These are phyloP conservation scores for Alectoris magna DNA, from an alignment of 2,797 vertebrate genomes.

Conservation along the genomic window DNA sequence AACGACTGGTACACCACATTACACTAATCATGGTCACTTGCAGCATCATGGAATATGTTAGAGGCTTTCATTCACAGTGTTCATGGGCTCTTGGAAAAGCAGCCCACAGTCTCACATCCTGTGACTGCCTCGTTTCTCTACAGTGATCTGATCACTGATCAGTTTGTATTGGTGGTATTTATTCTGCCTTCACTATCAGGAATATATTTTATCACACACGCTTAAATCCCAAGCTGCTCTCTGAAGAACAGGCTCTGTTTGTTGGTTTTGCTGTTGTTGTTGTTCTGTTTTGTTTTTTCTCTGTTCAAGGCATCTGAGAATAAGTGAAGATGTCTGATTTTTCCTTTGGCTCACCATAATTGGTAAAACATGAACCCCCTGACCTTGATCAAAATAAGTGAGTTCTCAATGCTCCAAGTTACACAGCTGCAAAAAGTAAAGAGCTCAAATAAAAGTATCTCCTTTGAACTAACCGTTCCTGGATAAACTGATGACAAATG, in stretches of 20 bases:
- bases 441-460: not conserved
- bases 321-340: not conserved
- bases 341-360: not conserved
- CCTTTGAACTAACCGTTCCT: not conserved
- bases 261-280: too few species aligned
- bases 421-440: not conserved
- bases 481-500: not conserved
- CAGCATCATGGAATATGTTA: not conserved
- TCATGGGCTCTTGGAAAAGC: not conserved
- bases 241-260: not conserved
- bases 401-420: not conserved
- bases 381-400: not conserved
- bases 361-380: not conserved
- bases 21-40: not conserved
- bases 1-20: not conserved
- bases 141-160: not conserved
- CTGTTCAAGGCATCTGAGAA: not conserved
- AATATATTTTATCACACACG: not conserved
- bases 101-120: not conserved
- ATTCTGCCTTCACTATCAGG: not conserved
- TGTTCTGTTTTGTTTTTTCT: not conserved
- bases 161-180: not conserved
- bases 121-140: not conserved
- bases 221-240: not conserved
- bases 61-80: not conserved